These are phyloP conservation scores for Rhadina sibilatrix DNA, from an alignment of 2,113 vertebrate species.

Conservation along the genomic window DNA sequence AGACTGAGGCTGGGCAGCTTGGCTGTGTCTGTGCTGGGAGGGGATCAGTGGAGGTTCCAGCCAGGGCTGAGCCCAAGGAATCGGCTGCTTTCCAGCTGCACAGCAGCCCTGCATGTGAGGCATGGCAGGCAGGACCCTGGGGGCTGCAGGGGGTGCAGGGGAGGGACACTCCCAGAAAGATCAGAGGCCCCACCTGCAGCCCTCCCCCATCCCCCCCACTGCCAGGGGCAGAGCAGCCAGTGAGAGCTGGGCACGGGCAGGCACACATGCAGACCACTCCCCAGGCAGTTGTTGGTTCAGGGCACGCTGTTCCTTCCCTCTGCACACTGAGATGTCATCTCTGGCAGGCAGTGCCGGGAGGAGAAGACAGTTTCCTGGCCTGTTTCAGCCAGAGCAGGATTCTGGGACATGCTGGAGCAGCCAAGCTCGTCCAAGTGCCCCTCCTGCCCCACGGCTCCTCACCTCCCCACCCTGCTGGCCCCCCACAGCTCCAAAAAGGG, in stretches of 20 bases:
- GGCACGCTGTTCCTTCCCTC: not conserved
- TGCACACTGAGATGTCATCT: not conserved
- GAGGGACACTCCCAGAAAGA: not conserved
- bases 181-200: not conserved
- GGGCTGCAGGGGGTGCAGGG: not conserved
- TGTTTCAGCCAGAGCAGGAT: rapidly evolving
- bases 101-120: not conserved
- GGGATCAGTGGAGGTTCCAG: not conserved
- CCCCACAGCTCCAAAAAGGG: not conserved
- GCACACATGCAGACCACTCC: not conserved
- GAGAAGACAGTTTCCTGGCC: not conserved
- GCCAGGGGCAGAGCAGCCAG: not conserved
- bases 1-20: not conserved
- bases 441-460: not conserved
- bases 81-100: not conserved
- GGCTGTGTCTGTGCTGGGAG: not conserved
- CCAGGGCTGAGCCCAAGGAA: not conserved
- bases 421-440: not conserved
- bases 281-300: not conserved
- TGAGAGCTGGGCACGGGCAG: not conserved
- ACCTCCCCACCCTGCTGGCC: not conserved
- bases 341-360: not conserved
- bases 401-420: not conserved
- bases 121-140: rapidly evolving
- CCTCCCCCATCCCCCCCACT: rapidly evolving